Conservation (phyloP, 2,888 invertebrate species). For the Patella depressa region DNA sequence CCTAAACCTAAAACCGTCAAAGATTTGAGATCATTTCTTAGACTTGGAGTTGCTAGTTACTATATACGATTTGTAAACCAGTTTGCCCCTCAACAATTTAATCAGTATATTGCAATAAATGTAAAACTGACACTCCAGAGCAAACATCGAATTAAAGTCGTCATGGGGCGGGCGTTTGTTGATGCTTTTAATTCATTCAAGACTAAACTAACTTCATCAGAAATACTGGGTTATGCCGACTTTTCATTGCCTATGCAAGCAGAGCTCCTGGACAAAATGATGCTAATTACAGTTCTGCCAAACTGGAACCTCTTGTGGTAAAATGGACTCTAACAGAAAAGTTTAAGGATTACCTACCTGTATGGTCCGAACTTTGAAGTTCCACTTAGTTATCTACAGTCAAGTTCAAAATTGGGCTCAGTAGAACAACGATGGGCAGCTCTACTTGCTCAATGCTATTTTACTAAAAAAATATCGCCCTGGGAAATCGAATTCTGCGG, state of each 20-base stretch:
- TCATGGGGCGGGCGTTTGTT: slow-evolving; percentile 27
- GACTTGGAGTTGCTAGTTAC: slow-evolving; percentile 30
- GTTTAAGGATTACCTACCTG: slow-evolving; percentile 32
- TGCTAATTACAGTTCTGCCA: slow-evolving; percentile 33
- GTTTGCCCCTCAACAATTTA: slow-evolving; percentile 21
- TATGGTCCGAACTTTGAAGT: slow-evolving; percentile 27
- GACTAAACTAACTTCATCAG: slow-evolving; percentile 22
- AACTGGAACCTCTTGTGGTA: slow-evolving; percentile 34
- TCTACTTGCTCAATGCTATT: too few species aligned
- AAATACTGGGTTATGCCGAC: slow-evolving; percentile 28
- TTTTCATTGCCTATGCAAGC: slow-evolving; percentile 12
- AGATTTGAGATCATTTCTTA: slow-evolving; percentile 26
- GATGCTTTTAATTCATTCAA: slow-evolving; percentile 31
- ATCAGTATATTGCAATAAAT: slow-evolving; percentile 23
- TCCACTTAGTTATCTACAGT: too few species aligned
- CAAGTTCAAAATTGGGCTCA: too few species aligned
- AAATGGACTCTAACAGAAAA: slow-evolving; percentile 40
- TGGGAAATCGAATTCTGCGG: too few species aligned
- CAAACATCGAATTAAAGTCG: not conserved
- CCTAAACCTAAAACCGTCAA: slow-evolving; percentile 15
- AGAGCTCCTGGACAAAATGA: slow-evolving; percentile 24
- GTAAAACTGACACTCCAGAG: slow-evolving; percentile 19
- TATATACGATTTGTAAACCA: slow-evolving; percentile 32
- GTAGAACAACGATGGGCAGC: too few species aligned
- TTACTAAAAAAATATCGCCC: too few species aligned